These are phyloP conservation scores for Rhopilema esculentum DNA, from an alignment of 30 jellyfish, hydroid and myxozoan species.

Conservation along the genomic window DNA sequence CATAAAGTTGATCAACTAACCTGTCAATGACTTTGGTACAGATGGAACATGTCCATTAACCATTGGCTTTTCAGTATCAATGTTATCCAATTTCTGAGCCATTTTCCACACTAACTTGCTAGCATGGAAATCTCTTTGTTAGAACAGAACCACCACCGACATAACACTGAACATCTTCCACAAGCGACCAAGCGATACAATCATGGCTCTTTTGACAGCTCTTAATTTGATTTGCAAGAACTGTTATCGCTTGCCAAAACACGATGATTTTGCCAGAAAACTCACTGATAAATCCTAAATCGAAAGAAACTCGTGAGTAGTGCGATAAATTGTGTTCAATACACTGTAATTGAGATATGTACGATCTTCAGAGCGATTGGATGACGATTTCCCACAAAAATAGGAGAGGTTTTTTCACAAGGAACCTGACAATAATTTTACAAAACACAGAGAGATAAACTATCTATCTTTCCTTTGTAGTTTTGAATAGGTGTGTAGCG, in stretches of 20 bases:
- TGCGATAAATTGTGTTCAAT: neutral
- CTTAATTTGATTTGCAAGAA: neutral
- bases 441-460: too few relatives aligned
- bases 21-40: slow-evolving; percentile 50
- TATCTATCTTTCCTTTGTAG: neutral
- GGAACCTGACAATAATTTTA: neutral
- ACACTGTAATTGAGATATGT: neutral
- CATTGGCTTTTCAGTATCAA: slow-evolving; percentile 2
- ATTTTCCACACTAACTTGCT: neutral
- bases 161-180: neutral
- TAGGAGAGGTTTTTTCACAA: neutral
- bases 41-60: slow-evolving; percentile 68
- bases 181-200: slow-evolving; percentile 7
- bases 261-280: neutral
- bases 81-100: slow-evolving; percentile 18
- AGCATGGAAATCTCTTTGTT: neutral
- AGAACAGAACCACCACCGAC: neutral
- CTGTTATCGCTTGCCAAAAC: neutral
- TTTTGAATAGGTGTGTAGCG: neutral
- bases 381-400: too few relatives aligned
- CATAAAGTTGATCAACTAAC: neutral
- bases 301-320: neutral
- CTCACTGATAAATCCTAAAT: slow-evolving; percentile 2
- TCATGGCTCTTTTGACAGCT: slow-evolving; percentile 11
- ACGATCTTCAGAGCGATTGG: too few relatives aligned